These are phyloP conservation scores for Nansenia antarctica DNA, from an alignment of 2,113 vertebrate genomes.

Conservation along the genomic window DNA sequence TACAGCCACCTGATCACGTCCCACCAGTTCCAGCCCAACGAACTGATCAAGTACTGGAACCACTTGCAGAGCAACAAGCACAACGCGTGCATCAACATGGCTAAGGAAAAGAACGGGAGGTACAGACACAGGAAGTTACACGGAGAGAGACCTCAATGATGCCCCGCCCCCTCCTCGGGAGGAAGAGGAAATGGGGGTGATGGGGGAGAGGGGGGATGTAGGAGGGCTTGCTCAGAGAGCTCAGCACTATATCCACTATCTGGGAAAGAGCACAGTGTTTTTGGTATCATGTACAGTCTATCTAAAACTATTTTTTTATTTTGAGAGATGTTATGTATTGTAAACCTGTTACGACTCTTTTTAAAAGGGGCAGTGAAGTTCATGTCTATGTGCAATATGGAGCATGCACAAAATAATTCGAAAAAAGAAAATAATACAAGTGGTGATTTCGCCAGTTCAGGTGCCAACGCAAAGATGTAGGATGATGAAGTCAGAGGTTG, in stretches of 20 bases:
- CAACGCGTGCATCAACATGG: slow-evolving; percentile 91
- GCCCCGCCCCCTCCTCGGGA: not conserved
- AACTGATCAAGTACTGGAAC: slow-evolving; percentile 97
- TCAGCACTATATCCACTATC: slow-evolving; percentile 60
- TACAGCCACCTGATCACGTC: slow-evolving; percentile 98
- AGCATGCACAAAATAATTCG: slow-evolving; percentile 42
- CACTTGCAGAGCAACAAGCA: slow-evolving; percentile 98
- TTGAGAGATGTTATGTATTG: slow-evolving; percentile 63
- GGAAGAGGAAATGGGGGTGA: slow-evolving; percentile 3
- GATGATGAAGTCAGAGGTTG: slow-evolving; percentile 14
- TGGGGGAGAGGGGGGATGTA: slow-evolving; percentile 4
- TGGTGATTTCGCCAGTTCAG: slow-evolving; percentile 51
- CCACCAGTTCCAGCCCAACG: slow-evolving; percentile 93
- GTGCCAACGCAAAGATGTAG: slow-evolving; percentile 55
- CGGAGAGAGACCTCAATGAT: slow-evolving; percentile 71
- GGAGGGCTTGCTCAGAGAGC: slow-evolving; percentile 49
- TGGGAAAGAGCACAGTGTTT: slow-evolving; percentile 75
- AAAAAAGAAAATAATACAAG: not conserved
- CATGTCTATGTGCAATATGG: slow-evolving; percentile 42
- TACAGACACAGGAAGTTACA: slow-evolving; percentile 89
- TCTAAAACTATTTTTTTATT: slow-evolving; percentile 77
- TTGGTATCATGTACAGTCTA: slow-evolving; percentile 74
- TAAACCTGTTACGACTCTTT: slow-evolving; percentile 62
- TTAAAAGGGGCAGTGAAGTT: slow-evolving; percentile 29
- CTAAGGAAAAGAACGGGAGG: slow-evolving; percentile 89